Percentiles rank a stretch among this genome's conserved stretches.
Evolutionary conservation across 2,797 vertebrate genomes (phyloP).

Genomic region (Artibeus jamaicensis): DNA sequence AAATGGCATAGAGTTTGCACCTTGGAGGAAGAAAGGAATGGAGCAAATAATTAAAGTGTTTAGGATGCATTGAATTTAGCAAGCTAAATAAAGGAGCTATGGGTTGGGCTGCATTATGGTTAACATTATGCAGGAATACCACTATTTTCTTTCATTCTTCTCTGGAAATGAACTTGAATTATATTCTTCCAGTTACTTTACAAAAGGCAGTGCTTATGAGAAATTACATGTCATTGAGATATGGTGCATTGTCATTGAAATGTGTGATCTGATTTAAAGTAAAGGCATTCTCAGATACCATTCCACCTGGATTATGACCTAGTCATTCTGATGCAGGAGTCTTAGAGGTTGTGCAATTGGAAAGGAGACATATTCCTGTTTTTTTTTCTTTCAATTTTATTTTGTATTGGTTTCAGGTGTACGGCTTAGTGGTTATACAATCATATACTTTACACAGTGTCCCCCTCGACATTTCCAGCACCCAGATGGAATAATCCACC

Average conservation of each 20-base stretch:
- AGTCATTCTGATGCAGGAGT: not conserved
- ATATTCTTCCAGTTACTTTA: slow-evolving; percentile 45
- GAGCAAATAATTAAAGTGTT: slow-evolving; percentile 50
- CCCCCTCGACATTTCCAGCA: not conserved
- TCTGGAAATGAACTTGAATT: slow-evolving; percentile 52
- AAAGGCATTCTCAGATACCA: slow-evolving; percentile 25
- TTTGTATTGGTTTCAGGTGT: not conserved
- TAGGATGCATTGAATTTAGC: slow-evolving; percentile 57
- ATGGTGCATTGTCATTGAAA: not conserved
- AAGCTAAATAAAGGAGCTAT: slow-evolving; percentile 63
- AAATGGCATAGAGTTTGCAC: slow-evolving; percentile 55
- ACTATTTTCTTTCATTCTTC: slow-evolving; percentile 61
- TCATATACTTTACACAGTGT: not conserved
- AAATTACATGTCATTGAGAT: slow-evolving; percentile 61
- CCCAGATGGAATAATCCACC: not conserved
- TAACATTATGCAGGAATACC: slow-evolving; percentile 26
- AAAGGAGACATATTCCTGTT: not conserved
- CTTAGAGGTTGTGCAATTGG: not conserved
- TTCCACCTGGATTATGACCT: slow-evolving; percentile 28
- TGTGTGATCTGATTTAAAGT: slow-evolving; percentile 53
- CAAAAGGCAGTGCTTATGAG: slow-evolving; percentile 42
- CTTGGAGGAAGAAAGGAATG: slow-evolving; percentile 45
- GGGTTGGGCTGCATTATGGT: not conserved
- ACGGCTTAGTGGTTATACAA: not conserved
- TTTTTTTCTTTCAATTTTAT: not conserved